Base-by-base conservation (phyloP, 2,113 vertebrate genomes). In the Salvelinus alpinus region DNA sequence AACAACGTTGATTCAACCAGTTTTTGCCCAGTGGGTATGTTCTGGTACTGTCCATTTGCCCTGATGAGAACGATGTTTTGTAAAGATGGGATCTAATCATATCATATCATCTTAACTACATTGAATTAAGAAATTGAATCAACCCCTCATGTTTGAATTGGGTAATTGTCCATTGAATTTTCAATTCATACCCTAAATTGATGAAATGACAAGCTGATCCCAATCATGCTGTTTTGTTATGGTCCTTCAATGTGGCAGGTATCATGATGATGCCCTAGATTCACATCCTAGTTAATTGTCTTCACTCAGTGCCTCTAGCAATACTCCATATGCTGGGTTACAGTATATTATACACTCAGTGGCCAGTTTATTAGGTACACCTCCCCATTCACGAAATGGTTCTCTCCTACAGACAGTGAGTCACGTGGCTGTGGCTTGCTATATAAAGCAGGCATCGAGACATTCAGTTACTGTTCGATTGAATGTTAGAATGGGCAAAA, bases 181-280 rank as follows among this genome's bases (percentile, higher is more conserved):
- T 44, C 38, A 11, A 11, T 44, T 44, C 38, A 11, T 12, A 9
- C 38, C 38, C 9, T 44, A 44, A 44, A 44, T 44, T 44, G 38
- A 2, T 44, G 38, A 44, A 44, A 44, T 44, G 9, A 11, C 11
- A 18, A 27, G 7, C 38, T 69, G 34, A 1, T 34, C 34, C 18
- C 34, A 69, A 69, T 6, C 34, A 18, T 47, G 6, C 14, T n/a
- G 16, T 16, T 71, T 22, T 71, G 54, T 57, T 57, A 44, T 44
- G 13, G 51, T 65, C 1, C 38, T 27, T 54, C 22, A 71, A 27
- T 22, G 2, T 24, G 59, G 7, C 47, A 73, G 18, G n/a, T 71
- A 5, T 47, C 64, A 64, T 47, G 80, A 64, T 67, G 24, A 59
- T 67, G 64, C 71, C 82, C 31, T 44, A 64, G 69, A 48, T 71